Percentiles rank a stretch among this genome's conserved stretches.
These are phyloP conservation scores for Porites australiensis DNA, from an alignment of 64 coral and sea anemone species.

Conservation along the genomic window DNA sequence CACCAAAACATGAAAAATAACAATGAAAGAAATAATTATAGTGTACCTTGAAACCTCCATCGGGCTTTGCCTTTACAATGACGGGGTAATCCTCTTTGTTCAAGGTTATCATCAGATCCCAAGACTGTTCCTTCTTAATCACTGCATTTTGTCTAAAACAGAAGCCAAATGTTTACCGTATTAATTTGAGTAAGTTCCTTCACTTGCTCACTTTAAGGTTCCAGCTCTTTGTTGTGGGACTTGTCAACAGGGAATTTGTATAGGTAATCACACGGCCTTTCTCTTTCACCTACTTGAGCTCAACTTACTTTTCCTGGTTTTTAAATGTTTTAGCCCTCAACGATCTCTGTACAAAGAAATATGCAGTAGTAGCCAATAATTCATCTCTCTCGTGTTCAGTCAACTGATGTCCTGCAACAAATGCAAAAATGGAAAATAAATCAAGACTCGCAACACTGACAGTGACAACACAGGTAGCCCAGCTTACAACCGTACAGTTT, in stretches of 20 bases:
- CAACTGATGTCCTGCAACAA: constrained; percentile 73
- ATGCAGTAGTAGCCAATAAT: constrained; percentile 74
- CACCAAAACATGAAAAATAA: too few relatives aligned
- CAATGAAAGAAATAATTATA: neutral
- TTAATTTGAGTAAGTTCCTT: too few relatives aligned
- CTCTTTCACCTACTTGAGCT: neutral
- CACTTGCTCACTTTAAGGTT: too few relatives aligned
- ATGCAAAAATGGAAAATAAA: neutral
- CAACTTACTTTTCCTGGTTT: constrained; percentile 77
- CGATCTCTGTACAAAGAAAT: constrained; percentile 83
- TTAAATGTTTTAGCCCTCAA: constrained; percentile 70
- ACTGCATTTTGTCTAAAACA: constrained; percentile 72
- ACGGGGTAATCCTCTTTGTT: constrained; percentile 77
- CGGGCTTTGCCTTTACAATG: constrained; percentile 49
- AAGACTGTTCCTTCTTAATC: constrained; percentile 49
- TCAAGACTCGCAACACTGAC: too few relatives aligned
- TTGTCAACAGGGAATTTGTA: neutral
- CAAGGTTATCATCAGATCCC: constrained; percentile 75
- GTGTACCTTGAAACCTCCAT: constrained; percentile 67
- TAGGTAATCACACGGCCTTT: too few relatives aligned
- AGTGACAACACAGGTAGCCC: too few relatives aligned
- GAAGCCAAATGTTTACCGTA: neutral
- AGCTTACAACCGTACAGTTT: too few relatives aligned
- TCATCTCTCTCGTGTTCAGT: constrained; percentile 87
- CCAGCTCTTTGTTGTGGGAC: neutral